A percentile compares a stretch with the other conserved stretches of the same genome.
Conservation (phyloP, 2,797 vertebrate genomes). For the Dicrostonyx torquatus region DNA sequence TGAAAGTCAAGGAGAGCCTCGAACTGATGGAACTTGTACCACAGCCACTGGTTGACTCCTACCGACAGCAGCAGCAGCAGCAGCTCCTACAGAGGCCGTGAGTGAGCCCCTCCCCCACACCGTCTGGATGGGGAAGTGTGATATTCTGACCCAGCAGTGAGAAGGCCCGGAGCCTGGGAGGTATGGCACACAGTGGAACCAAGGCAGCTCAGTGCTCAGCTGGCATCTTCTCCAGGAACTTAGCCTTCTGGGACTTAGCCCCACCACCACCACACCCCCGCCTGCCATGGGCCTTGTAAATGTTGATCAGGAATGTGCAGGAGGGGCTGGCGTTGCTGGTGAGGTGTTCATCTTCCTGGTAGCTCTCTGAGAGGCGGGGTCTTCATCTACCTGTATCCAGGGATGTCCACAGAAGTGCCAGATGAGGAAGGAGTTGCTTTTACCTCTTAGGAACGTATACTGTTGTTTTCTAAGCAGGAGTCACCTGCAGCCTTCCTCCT, state of each 20-base stretch:
- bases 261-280: not conserved
- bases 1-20: slow-evolving; percentile 98
- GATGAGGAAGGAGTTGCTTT: rapidly evolving
- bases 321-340: not conserved
- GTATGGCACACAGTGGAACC: not conserved
- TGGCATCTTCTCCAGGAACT: not conserved
- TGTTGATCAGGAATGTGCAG: not conserved
- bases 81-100: slow-evolving; percentile 96
- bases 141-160: not conserved
- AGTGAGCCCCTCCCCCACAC: slow-evolving; percentile 86
- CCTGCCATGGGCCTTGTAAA: not conserved
- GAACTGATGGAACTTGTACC: slow-evolving; percentile 98
- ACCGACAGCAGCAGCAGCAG: slow-evolving; percentile 96
- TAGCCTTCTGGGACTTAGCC: not conserved
- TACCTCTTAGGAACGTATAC: rapidly evolving
- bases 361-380: rapidly evolving
- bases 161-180: too few species aligned
- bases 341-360: not conserved
- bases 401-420: not conserved
- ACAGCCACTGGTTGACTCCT: slow-evolving; percentile 95
- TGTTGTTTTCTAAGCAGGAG: slow-evolving; percentile 83
- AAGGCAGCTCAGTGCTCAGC: not conserved
- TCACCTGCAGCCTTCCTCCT: slow-evolving; percentile 90
- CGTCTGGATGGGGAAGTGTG: not conserved
- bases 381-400: rapidly evolving